Evolutionary conservation across 2,888 invertebrate species (phyloP).

Genomic region (Trichogramma evanescens): DNA sequence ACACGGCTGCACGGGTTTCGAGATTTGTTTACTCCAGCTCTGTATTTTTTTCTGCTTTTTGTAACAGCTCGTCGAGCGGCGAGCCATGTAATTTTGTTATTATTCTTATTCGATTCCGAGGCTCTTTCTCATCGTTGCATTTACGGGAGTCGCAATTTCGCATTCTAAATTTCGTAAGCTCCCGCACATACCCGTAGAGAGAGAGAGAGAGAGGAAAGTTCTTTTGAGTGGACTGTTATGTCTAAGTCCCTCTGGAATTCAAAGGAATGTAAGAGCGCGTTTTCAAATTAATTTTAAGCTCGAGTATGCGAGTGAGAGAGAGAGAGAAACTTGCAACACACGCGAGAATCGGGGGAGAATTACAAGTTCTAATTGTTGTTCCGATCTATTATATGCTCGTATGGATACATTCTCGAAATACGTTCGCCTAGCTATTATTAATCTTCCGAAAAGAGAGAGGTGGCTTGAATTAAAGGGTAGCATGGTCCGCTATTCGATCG

Average conservation of each 20-base stretch:
- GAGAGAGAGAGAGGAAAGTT: background rate
- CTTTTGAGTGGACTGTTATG: background rate
- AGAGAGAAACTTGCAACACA: background rate
- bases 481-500: background rate
- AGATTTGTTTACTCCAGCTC: no score
- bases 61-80: no score
- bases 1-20: no score
- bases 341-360: background rate
- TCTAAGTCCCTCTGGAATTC: constrained; percentile 8
- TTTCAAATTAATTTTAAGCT: constrained; percentile 16
- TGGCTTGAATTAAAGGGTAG: background rate
- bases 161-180: background rate
- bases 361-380: constrained; percentile 19
- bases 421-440: background rate
- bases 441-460: no score
- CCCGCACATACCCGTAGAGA: background rate
- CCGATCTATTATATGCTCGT: constrained; percentile 13
- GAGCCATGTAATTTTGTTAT: no score
- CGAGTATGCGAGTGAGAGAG: constrained; percentile 11
- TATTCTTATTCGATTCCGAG: no score
- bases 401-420: constrained; percentile 4
- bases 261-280: constrained; percentile 9
- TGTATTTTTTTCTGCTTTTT: no score
- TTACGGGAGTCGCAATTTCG: no score
- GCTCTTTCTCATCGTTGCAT: no score